Percentiles rank a stretch among this genome's conserved stretches.
Conservation (phyloP, 1,140 invertebrate genomes). For the Daktulosphaira vitifoliae region DNA sequence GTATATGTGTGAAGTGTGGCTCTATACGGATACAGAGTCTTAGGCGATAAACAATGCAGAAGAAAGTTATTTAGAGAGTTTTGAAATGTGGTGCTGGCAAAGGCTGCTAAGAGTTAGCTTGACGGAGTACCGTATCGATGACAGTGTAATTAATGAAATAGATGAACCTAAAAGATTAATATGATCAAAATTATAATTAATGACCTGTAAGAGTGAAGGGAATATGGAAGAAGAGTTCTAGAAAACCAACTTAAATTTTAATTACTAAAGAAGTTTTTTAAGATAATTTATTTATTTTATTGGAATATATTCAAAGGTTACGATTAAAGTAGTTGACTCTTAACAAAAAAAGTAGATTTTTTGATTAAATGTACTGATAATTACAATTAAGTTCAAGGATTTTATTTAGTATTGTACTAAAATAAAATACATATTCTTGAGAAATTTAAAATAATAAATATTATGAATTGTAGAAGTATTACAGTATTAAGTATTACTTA, state of each 20-base stretch:
- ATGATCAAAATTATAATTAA: background rate
- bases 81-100: background rate
- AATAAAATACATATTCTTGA: too few species aligned
- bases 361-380: too few species aligned
- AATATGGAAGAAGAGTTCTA: background rate
- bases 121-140: background rate
- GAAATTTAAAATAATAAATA: too few species aligned
- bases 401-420: too few species aligned
- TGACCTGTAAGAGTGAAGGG: background rate
- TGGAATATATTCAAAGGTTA: too few species aligned
- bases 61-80: background rate
- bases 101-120: background rate
- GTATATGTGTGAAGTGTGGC: background rate
- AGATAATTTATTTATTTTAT: too few species aligned
- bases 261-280: background rate
- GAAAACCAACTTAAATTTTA: background rate
- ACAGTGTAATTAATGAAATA: slow-evolving; percentile 5
- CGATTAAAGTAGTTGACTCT: too few species aligned
- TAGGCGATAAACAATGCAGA: background rate
- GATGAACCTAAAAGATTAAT: background rate
- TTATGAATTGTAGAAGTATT: too few species aligned
- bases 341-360: too few species aligned
- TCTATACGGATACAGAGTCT: background rate
- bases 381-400: too few species aligned
- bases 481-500: too few species aligned